phyloP scores from a whole-genome alignment of 2,797 vertebrate species.

The Channa striata region DNA sequence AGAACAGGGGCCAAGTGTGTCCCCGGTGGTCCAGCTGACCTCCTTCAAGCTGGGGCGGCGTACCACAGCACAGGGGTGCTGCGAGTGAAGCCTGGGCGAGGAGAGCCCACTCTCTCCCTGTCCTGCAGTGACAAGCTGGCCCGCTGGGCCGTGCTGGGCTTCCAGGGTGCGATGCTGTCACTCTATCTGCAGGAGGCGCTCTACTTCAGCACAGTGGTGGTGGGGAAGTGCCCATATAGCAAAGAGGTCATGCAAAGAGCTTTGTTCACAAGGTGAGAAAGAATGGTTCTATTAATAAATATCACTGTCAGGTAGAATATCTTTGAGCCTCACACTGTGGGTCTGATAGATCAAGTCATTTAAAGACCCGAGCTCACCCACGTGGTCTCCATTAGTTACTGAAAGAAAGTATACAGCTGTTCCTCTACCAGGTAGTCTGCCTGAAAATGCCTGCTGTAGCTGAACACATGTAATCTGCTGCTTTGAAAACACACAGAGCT shows the following conservation, averaged over 20 bases:
- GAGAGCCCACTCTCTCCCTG: slow-evolving; percentile 91
- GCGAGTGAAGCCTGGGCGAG: slow-evolving; percentile 93
- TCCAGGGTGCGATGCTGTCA: slow-evolving; percentile 94
- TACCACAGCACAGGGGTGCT: slow-evolving; percentile 90
- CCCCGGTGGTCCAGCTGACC: slow-evolving; percentile 83
- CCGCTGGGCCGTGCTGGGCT: slow-evolving; percentile 92
- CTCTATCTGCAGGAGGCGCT: slow-evolving; percentile 91
- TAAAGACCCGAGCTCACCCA: neutral
- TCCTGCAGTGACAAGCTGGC: slow-evolving; percentile 97
- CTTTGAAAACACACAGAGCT: neutral
- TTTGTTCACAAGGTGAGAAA: slow-evolving; percentile 83
- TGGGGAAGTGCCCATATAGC: slow-evolving; percentile 91
- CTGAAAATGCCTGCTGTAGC: too few relatives aligned
- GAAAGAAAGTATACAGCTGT: too few relatives aligned
- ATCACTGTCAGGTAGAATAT: neutral
- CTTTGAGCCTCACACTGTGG: neutral
- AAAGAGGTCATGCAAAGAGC: slow-evolving; percentile 88
- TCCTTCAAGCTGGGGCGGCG: slow-evolving; percentile 75
- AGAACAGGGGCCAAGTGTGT: slow-evolving; percentile 96
- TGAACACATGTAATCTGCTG: neutral
- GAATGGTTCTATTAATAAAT: neutral
- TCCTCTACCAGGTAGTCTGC: too few relatives aligned
- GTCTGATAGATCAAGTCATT: neutral
- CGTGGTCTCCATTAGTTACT: neutral
- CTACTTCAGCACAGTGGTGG: slow-evolving; percentile 88